Conservation (phyloP, 2,888 invertebrate species). For the Gymnosoma rotundatum region DNA sequence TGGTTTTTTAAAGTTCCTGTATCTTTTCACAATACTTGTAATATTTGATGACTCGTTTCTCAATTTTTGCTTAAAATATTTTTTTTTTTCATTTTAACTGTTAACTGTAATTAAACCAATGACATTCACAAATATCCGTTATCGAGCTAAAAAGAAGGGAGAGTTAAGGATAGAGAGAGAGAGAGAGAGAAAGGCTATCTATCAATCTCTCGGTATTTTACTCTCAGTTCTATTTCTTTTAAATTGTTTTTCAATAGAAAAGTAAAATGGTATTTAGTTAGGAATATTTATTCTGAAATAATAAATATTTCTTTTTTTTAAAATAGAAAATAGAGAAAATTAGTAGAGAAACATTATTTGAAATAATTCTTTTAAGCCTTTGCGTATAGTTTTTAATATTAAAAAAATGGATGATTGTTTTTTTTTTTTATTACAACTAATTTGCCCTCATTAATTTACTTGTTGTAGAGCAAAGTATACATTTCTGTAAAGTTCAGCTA, state of each 20-base stretch:
- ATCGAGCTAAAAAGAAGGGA: neutral
- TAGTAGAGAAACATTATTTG: neutral
- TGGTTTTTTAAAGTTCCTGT: conserved; percentile 45
- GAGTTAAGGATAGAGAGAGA: neutral
- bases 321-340: too few relatives aligned
- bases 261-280: neutral
- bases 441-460: too few relatives aligned
- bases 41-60: conserved; percentile 26
- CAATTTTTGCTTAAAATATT: conserved; percentile 3
- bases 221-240: neutral
- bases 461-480: too few relatives aligned
- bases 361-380: too few relatives aligned
- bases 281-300: neutral
- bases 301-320: neutral
- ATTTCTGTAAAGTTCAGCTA: neutral
- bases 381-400: too few relatives aligned
- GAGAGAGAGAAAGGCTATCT: neutral
- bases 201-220: neutral
- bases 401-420: too few relatives aligned
- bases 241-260: too few relatives aligned
- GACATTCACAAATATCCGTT: conserved; percentile 14
- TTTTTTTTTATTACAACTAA: too few relatives aligned
- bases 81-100: conserved; percentile 18
- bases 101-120: conserved; percentile 51
- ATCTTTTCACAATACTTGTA: conserved; percentile 31